Conservation (phyloP, 2,797 vertebrate genomes). For the Acanthurus tractus region DNA sequence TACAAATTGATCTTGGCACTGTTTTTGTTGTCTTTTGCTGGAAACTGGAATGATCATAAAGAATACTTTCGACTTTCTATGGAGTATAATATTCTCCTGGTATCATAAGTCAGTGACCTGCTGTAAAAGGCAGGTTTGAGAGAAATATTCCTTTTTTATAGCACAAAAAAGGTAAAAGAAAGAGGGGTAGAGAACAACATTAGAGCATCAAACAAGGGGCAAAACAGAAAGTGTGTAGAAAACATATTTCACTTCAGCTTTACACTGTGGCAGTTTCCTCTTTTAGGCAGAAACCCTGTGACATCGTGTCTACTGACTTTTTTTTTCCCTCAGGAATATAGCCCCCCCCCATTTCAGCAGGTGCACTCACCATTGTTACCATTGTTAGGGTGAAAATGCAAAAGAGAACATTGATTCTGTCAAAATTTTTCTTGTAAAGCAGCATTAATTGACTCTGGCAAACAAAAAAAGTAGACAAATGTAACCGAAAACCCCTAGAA, state of each 20-base stretch:
- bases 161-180: conserved; percentile 62
- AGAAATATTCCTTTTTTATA: conserved; percentile 71
- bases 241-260: conserved; percentile 75
- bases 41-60: conserved; percentile 81
- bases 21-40: conserved; percentile 79
- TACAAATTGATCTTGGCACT: conserved; percentile 86
- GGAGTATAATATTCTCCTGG: conserved; percentile 75
- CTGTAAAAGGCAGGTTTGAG: conserved; percentile 72
- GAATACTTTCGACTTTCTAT: conserved; percentile 76
- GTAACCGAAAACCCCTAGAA: conserved; percentile 57
- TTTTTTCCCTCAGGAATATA: conserved; percentile 46
- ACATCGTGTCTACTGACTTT: conserved; percentile 70
- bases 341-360: conserved; percentile 42
- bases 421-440: conserved; percentile 73
- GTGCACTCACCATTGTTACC: conserved; percentile 54
- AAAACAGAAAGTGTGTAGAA: conserved; percentile 75
- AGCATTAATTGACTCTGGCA: conserved; percentile 82
- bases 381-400: conserved; percentile 64
- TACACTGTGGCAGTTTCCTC: conserved; percentile 80
- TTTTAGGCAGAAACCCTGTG: conserved; percentile 77
- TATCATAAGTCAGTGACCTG: conserved; percentile 68
- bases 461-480: conserved; percentile 72
- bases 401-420: conserved; percentile 69
- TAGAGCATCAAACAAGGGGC: conserved; percentile 54
- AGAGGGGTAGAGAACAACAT: conserved; percentile 57